Evolutionary conservation across 2,888 invertebrate species (phyloP).

Genomic region (Mythimna pallens): DNA sequence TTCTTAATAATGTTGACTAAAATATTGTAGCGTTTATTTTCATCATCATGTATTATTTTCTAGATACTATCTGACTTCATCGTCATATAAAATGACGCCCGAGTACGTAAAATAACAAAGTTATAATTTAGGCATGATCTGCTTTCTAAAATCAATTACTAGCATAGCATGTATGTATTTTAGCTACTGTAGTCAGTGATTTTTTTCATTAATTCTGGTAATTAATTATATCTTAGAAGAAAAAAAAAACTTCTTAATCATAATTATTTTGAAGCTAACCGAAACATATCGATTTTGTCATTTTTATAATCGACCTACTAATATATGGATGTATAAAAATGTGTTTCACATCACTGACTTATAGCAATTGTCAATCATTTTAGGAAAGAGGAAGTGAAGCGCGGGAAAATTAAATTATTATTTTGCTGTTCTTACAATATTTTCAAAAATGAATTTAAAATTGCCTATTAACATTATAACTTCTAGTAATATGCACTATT

Average conservation of each 20-base stretch:
- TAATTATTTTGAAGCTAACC: not conserved
- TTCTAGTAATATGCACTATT: conserved; percentile 11
- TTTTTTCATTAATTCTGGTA: not conserved
- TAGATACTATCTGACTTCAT: conserved; percentile 65
- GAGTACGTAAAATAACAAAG: conserved; percentile 63
- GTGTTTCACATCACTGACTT: conserved; percentile 42
- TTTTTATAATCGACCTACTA: conserved; percentile 37
- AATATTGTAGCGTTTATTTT: conserved; percentile 56
- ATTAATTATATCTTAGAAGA: not conserved
- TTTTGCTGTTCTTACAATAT: conserved; percentile 18
- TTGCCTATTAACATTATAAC: conserved; percentile 14
- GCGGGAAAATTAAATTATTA: conserved; percentile 38
- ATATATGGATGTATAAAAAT: conserved; percentile 11
- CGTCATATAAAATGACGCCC: conserved; percentile 53
- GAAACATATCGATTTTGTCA: conserved; percentile 37
- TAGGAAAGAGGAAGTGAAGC: not conserved
- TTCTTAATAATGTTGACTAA: conserved; percentile 39
- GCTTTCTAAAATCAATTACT: conserved; percentile 51
- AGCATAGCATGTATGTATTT: conserved; percentile 48
- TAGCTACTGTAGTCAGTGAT: conserved; percentile 13
- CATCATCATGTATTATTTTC: conserved; percentile 63
- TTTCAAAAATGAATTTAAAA: not conserved
- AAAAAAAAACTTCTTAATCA: not conserved
- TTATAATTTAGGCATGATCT: conserved; percentile 61
- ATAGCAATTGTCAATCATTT: not conserved